These are phyloP conservation scores for Eptatretus burgeri DNA, from an alignment of 2,113 vertebrate genomes.

Conservation along the genomic window DNA sequence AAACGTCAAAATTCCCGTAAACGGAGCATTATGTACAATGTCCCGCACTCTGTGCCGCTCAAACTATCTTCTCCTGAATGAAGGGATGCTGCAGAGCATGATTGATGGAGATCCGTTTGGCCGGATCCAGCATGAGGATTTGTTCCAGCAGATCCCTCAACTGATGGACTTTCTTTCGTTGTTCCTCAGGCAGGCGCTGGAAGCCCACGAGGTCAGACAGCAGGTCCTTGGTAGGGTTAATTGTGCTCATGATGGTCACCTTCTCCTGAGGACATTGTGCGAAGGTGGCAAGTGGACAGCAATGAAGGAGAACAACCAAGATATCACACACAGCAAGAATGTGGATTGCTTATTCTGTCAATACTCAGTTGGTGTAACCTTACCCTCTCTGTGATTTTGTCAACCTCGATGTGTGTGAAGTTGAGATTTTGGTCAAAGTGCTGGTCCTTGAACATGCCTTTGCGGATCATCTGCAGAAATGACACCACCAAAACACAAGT, in stretches of 20 bases:
- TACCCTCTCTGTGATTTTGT: slow-evolving; percentile 99
- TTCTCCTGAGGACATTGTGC: slow-evolving; percentile 37
- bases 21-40: neutral
- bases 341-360: too few relatives aligned
- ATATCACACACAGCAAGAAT: too few relatives aligned
- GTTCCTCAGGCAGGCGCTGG: slow-evolving; percentile 91
- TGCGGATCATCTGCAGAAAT: slow-evolving; percentile 68
- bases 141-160: slow-evolving; percentile 89
- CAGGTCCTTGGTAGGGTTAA: slow-evolving; percentile 97
- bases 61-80: slow-evolving; percentile 75
- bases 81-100: slow-evolving; percentile 94
- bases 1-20: too few relatives aligned
- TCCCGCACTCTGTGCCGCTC: neutral
- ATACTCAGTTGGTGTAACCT: slow-evolving; percentile 11
- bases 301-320: too few relatives aligned
- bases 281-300: too few relatives aligned
- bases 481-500: neutral
- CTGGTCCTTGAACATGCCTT: slow-evolving; percentile 95
- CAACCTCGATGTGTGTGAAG: slow-evolving; percentile 97
- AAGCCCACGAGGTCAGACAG: slow-evolving; percentile 72
- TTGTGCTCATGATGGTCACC: slow-evolving; percentile 98
- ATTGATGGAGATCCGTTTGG: slow-evolving; percentile 97
- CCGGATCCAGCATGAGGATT: slow-evolving; percentile 92
- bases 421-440: slow-evolving; percentile 98
- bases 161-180: slow-evolving; percentile 96